Conservation (phyloP, 2,888 invertebrate species). For the Orthosia cruda region DNA sequence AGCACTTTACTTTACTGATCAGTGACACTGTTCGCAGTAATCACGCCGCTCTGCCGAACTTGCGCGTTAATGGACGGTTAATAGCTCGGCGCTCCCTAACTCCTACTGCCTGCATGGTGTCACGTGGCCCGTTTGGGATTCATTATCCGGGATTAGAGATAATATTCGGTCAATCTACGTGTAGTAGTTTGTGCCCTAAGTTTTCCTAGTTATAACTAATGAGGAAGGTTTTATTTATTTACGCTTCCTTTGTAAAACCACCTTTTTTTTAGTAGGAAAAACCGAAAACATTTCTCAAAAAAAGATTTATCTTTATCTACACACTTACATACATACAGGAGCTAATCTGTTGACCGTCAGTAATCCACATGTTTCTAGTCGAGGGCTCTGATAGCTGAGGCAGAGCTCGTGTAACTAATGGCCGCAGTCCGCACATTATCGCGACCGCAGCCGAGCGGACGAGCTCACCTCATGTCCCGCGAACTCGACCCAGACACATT, state of each 20-base stretch:
- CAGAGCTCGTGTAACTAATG: not conserved
- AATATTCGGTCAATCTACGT: not conserved
- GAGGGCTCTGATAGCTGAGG: not conserved
- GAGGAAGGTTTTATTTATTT: not conserved
- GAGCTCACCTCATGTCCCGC: not conserved
- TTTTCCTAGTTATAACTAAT: not conserved
- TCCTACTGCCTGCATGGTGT: not conserved
- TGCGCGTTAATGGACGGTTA: conserved; percentile 10
- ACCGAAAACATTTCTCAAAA: not conserved
- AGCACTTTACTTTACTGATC: conserved; percentile 32
- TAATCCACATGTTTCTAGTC: not conserved
- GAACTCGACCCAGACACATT: not conserved
- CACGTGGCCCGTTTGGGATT: not conserved
- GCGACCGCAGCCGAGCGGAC: not conserved
- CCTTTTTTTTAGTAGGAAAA: not conserved
- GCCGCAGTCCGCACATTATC: not conserved
- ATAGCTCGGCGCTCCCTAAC: not conserved
- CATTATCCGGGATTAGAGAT: not conserved
- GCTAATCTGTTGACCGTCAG: not conserved
- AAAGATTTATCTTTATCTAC: not conserved
- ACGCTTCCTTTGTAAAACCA: not conserved
- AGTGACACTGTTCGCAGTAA: conserved; percentile 7
- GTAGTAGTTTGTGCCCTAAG: not conserved
- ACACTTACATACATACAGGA: not conserved
- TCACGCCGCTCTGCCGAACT: not conserved